Evolutionary conservation across 37 sponge, comb jelly and placozoan species (phyloP), one percentile per base, ranked within the genome.

Genomic region (Theonella swinhoei): DNA sequence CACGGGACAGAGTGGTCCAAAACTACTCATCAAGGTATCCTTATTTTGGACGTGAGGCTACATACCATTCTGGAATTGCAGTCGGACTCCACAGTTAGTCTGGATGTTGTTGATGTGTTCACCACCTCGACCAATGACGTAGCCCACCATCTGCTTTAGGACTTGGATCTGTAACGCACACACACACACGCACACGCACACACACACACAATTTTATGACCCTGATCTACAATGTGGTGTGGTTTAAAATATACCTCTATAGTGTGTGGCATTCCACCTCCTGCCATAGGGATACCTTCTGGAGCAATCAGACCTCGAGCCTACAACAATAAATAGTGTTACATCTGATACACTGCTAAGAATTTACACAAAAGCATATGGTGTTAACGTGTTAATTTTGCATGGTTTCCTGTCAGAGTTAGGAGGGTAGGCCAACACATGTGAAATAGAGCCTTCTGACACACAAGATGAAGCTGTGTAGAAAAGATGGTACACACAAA

Each of bases 71-170:
- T 91, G 91, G 64, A 97, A 97, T 83, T 97, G 97, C 0, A 94
- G 81, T 7, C 90, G 74, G 33, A 92, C 91, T 39, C 90, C 90
- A 65, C 95, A 91, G 0, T 91, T 90, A 42, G 81, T 89, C 71
- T 97, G 97, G 34, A 97, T 97, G 64, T 91, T 89, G 30, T 90
- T 81, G 59, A 97, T 97, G 79, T 89, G 91, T 74, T 97, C 95
- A 66, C 97, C 97, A 58, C 92, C 87, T 28, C 90, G 75, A 1
- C 97, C 97, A 62, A 97, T 97, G 19, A 97, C 87, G 70, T 92
- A 87, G 33, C 97, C 97, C 19, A 97, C 97, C 31, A 97, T 64
- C 20, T 78, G 81, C n/a, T 86, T 81, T 24, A 94, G 95, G 0
- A 97, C 97, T 69, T 89, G 90, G 4, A 97, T 81, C 88, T 97